Evolutionary conservation across 2,113 vertebrate species (phyloP).

Genomic region (Rafetus swinhoei): DNA sequence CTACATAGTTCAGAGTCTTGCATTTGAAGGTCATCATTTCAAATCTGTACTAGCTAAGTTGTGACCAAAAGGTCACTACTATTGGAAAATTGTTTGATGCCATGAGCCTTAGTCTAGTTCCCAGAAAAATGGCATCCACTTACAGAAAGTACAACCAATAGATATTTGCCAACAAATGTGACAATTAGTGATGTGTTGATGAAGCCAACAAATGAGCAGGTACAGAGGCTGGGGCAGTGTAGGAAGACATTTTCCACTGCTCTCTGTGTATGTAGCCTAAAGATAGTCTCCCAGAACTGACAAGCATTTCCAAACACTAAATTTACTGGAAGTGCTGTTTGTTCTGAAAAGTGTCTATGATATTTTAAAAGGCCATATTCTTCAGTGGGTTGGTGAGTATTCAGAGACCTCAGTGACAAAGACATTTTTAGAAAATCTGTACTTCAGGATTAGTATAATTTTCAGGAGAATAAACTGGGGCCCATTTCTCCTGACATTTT

Average conservation of each 20-base stretch:
- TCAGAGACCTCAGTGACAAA: neutral
- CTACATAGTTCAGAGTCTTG: neutral
- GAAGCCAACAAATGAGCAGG: neutral
- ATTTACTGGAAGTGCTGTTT: neutral
- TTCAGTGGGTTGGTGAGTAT: neutral
- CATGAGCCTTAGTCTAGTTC: neutral
- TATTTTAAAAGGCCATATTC: neutral
- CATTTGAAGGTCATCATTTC: neutral
- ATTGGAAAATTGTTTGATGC: neutral
- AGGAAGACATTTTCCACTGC: neutral
- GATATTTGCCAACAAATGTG: neutral
- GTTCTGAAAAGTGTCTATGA: neutral
- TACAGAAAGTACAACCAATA: neutral
- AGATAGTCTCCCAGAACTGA: neutral
- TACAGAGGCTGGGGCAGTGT: neutral
- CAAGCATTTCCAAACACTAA: neutral
- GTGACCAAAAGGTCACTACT: neutral
- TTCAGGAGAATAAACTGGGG: too few relatives aligned
- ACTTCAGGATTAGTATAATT: neutral
- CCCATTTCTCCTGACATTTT: neutral
- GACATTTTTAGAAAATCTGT: neutral
- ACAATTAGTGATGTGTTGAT: neutral
- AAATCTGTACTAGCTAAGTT: neutral
- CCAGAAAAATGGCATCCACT: neutral
- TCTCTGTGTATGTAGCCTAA: neutral